These are phyloP conservation scores for Hozukius guyotensis DNA, from an alignment of 2,797 vertebrate genomes.

Conservation along the genomic window DNA sequence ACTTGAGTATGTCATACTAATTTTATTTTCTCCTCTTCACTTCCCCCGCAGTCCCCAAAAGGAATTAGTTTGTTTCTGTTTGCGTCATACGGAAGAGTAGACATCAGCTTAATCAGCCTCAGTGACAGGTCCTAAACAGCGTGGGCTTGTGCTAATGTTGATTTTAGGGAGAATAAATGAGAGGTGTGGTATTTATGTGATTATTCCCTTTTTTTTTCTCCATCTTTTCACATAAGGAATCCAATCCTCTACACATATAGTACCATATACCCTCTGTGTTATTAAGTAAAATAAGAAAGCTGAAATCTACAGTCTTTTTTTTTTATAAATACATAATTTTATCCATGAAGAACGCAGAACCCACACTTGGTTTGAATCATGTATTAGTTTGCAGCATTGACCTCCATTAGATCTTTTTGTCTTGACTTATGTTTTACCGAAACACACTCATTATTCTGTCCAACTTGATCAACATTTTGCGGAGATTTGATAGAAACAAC, in stretches of 20 bases:
- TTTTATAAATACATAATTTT: too few relatives aligned
- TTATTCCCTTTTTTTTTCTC: not conserved
- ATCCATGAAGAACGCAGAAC: not conserved
- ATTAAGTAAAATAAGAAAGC: too few relatives aligned
- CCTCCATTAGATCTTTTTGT: not conserved
- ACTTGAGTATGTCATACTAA: conserved; percentile 30
- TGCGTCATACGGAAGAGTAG: conserved; percentile 28
- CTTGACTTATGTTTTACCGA: not conserved
- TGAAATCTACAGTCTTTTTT: not conserved
- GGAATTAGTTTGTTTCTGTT: conserved; percentile 40
- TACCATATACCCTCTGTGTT: too few relatives aligned
- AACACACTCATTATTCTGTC: not conserved
- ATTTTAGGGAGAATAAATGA: not conserved
- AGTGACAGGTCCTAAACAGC: not conserved
- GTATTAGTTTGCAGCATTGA: not conserved
- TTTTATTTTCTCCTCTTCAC: conserved; percentile 19
- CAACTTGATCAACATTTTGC: not conserved
- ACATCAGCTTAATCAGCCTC: not conserved
- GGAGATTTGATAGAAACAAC: not conserved
- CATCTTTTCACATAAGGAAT: not conserved
- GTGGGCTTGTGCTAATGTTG: conserved; percentile 1
- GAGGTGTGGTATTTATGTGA: not conserved
- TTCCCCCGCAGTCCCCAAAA: conserved; percentile 10
- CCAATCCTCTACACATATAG: not conserved
- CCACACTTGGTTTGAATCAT: not conserved